A percentile compares a stretch with the other conserved stretches of the same genome.
phyloP scores from a whole-genome alignment of 2,113 vertebrate genomes.

The Brienomyrus longianalis region DNA sequence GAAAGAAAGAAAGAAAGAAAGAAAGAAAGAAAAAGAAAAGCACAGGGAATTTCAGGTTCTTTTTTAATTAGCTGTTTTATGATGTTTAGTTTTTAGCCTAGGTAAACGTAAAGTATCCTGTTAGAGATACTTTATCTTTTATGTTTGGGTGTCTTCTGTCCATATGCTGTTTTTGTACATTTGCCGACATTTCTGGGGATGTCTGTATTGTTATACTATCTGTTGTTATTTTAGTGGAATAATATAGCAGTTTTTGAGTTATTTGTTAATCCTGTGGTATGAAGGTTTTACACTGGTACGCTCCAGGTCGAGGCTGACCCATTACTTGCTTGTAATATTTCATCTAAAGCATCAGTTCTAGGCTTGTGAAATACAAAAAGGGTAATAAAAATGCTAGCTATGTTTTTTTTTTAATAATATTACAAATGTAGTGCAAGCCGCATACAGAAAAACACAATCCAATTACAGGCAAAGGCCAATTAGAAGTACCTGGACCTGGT shows the following conservation, averaged over 20 bases:
- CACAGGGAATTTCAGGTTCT: conserved; percentile 19
- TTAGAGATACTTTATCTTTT: conserved; percentile 38
- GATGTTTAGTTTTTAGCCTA: conserved; percentile 25
- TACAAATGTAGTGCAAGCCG: neutral
- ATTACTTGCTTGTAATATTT: neutral
- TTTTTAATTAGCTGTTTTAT: conserved; percentile 37
- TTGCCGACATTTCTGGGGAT: conserved; percentile 35
- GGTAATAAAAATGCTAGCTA: neutral
- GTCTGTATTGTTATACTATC: conserved; percentile 38
- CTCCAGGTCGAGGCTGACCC: neutral
- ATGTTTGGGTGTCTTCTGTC: conserved; percentile 40
- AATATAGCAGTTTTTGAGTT: conserved; percentile 7
- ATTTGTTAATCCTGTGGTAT: conserved; percentile 7
- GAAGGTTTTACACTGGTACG: neutral
- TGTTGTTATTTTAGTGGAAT: conserved; percentile 19
- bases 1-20: conserved; percentile 23
- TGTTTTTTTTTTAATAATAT: neutral
- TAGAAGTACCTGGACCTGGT: neutral
- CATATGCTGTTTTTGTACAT: conserved; percentile 28
- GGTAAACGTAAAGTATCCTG: conserved; percentile 39
- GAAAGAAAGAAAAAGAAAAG: conserved; percentile 14
- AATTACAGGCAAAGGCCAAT: neutral
- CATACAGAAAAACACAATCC: neutral
- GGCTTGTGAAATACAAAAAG: neutral
- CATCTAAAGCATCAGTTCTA: neutral